Evolutionary conservation across 2,113 vertebrate genomes (phyloP), one percentile per base, ranked within the genome.

Genomic region (Piprites chloris): DNA sequence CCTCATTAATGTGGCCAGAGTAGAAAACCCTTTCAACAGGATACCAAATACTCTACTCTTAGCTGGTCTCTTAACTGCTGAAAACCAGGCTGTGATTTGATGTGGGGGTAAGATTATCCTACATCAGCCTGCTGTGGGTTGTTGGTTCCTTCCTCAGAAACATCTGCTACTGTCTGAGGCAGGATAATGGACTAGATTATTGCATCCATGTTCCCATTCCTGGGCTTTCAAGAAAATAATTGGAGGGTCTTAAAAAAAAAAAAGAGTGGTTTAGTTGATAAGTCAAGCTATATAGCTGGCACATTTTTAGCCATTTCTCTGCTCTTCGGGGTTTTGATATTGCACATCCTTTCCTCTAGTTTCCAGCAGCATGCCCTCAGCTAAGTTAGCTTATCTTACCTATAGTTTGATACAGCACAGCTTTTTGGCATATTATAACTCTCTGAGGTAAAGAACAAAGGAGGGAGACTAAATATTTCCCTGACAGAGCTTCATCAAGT

Each of bases 141-240:
- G 55, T 53, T 74, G 37, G 53, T 90, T 73, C 46, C 35, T 53
- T 94, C 49, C 63, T 37, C 46, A 87, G 73, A 89, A 97, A 89
- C 80, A 97, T 91, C 80, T 97, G 91, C 62, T 89, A 5, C 73
- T 85, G 46, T 95, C 71, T 93, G 80, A 73, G 32, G 56, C 52
- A 84, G 47, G 68, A 59, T 81, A 89, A 69, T 56, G 44, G 63
- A 55, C 68, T 50, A 56, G 61, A 86, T 85, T 77, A 84, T 65
- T 67, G 15, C 35, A 85, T 72, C 73, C 22, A 6, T 75, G 26
- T 82, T 90, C 35, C 35, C 15, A 52, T 68, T 37, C 39, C 33
- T 56, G 10, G 52, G 33, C 56, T 94, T 84, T 72, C 35, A 77
- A 87, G 44, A 71, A 73, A 63, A 28, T 22, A 61, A 84, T 61